Base-by-base conservation (phyloP, 1,140 invertebrate species). In the Steinernema khuongi region DNA sequence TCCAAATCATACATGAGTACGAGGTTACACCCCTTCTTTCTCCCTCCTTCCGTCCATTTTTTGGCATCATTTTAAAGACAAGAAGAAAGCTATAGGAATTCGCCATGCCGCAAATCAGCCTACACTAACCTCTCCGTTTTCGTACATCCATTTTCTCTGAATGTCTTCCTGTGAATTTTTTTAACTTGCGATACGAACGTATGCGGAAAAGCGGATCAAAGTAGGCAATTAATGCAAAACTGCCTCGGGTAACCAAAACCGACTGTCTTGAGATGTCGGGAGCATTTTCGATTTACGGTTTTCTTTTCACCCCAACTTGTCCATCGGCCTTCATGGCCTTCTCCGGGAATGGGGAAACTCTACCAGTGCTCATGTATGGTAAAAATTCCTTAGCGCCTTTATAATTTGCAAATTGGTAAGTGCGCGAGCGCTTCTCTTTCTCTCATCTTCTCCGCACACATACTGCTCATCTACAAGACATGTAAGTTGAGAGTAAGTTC, bases 401-500 rank as follows among this genome's bases (percentile, higher is more conserved):
- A n/a, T n/a, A n/a, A n/a, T n/a, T n/a, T 26, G 50, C 50, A 60
- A 60, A 11, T 73, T 33, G 72, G 72, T 73, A 73, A 73, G 72
- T 67, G 36, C 70, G 70, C 26, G 26, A 33, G 22, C 28, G 32
- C 33, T 71, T 4, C 1, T 31, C 17, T 30, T 32, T 69, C n/a
- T n/a, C n/a, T n/a, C n/a, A n/a, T n/a, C n/a, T n/a, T n/a, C n/a
- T n/a, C n/a, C n/a, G 4, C 33, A 31, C 31, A 67, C 29, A 69
- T 29, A 69, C 17, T 31, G 19, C 22, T 14, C 68, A n/a, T 11
- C 19, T 69, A n/a, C 68, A 7, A 67, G 14, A 7, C 22, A n/a
- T n/a, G 30, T 69, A 32, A 32, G 68, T 69, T 69, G 30, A 69
- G 7, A 11, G 30, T 30, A 69, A 26, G 19, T 26, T 67, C 41